Evolutionary conservation across 2,113 vertebrate species (phyloP).

Genomic region (Vulpes lagopus): DNA sequence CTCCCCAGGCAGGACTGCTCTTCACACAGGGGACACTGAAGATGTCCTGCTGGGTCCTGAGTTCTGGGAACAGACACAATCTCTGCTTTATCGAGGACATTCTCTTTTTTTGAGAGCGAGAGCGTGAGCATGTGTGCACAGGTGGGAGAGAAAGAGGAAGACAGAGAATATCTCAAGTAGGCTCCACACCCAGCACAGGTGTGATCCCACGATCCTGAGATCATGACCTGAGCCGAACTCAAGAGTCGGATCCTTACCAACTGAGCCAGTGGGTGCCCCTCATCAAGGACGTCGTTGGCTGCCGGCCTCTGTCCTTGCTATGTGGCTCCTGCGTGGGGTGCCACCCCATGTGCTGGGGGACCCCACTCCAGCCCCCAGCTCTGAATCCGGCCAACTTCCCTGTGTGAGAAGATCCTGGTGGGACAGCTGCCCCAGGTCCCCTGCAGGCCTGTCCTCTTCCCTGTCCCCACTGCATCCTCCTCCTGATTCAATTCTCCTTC

Average conservation of each 20-base stretch:
- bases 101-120: neutral
- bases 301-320: neutral
- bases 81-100: neutral
- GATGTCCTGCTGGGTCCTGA: neutral
- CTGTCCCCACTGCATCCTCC: neutral
- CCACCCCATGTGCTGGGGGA: fast-evolving
- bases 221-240: neutral
- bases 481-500: neutral
- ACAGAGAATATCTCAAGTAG: neutral
- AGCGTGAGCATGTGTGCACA: neutral
- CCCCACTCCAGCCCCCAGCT: fast-evolving
- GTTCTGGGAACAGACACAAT: neutral
- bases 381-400: neutral
- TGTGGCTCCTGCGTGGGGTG: fast-evolving
- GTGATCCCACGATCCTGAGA: neutral
- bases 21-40: neutral
- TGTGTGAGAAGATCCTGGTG: no score
- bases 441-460: neutral
- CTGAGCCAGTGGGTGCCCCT: no score
- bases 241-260: neutral
- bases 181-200: neutral
- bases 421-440: fast-evolving
- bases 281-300: neutral
- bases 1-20: neutral
- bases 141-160: neutral